Conservation (phyloP, 2,888 invertebrate species). For the Nemotelus pantherinus region DNA sequence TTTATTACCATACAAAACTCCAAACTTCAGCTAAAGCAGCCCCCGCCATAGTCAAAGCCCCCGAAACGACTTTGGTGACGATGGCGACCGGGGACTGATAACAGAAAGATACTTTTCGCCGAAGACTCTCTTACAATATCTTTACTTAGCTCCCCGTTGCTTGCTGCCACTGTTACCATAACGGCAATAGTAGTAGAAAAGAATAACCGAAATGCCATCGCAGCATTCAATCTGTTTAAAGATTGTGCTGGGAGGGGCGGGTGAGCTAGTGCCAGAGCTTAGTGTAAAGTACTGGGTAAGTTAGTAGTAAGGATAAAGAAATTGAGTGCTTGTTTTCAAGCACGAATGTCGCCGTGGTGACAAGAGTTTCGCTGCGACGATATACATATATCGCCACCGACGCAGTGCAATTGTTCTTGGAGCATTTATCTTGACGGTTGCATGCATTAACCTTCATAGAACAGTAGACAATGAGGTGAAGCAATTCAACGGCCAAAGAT, state of each 20-base stretch:
- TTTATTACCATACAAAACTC: conserved; percentile 32
- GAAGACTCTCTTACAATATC: background rate
- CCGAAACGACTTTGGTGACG: too few relatives aligned
- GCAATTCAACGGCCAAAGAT: background rate
- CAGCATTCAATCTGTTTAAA: conserved; percentile 28
- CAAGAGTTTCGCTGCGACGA: too few relatives aligned
- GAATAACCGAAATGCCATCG: conserved; percentile 31
- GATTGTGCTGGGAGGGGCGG: background rate
- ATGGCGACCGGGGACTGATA: background rate
- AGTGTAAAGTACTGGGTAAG: background rate
- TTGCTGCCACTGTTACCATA: background rate
- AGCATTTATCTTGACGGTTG: background rate
- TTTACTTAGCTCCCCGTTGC: background rate
- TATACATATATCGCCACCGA: background rate
- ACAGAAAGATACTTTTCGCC: background rate
- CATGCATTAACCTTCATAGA: background rate
- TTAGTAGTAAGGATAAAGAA: background rate
- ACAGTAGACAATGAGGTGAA: background rate
- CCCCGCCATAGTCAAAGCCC: background rate
- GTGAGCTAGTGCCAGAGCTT: background rate
- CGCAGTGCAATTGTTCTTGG: background rate
- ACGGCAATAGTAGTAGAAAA: background rate
- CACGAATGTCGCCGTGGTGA: too few relatives aligned
- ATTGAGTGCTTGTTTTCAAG: too few relatives aligned
- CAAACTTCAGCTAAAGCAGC: background rate